phyloP scores from a whole-genome alignment of 2,888 invertebrate genomes.

The Pyrrhosoma nymphula region DNA sequence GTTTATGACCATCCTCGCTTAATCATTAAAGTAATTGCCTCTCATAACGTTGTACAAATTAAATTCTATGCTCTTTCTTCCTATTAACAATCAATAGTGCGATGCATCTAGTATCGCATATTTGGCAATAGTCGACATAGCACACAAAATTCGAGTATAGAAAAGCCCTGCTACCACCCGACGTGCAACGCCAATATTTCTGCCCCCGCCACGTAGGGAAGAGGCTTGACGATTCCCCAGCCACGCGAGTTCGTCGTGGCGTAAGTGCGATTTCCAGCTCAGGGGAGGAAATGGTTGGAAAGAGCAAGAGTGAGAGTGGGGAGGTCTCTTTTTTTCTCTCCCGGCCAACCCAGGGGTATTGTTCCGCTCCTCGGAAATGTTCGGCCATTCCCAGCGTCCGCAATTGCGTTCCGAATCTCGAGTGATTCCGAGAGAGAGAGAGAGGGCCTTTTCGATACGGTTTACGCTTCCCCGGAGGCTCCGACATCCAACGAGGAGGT shows the following conservation, averaged over 20 bases:
- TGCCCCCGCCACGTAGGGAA: no score
- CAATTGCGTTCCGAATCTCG: slow-evolving; percentile 31
- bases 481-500: neutral
- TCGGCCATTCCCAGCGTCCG: neutral
- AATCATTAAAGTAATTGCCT: no score
- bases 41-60: no score
- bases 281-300: neutral
- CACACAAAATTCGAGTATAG: no score
- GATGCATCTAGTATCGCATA: no score
- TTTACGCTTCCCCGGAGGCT: slow-evolving; percentile 37
- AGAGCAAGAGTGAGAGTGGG: neutral
- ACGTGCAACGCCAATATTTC: no score
- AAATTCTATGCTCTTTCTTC: no score
- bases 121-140: no score
- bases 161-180: no score
- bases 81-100: no score
- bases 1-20: no score
- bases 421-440: neutral
- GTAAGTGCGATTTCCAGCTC: neutral
- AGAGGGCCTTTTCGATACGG: neutral
- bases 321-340: neutral
- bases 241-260: neutral
- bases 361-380: slow-evolving; percentile 32
- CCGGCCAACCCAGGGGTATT: neutral
- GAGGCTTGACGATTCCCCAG: neutral